Base-by-base conservation (phyloP, 2,797 vertebrate species). In the Rhynchotus rufescens region DNA sequence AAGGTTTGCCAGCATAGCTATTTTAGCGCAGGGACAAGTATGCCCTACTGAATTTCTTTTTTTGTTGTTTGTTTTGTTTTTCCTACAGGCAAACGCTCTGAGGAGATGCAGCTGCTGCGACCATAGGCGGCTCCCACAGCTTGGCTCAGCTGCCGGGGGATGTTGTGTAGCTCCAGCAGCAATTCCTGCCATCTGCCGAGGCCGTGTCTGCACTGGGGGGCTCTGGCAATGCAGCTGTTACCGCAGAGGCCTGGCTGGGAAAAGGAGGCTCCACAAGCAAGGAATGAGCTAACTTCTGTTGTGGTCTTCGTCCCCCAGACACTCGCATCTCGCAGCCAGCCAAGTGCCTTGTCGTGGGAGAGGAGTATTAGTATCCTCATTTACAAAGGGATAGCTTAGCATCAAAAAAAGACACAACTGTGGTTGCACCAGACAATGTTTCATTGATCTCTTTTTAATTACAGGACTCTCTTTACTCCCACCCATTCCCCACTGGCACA, bases 391-490 rank as follows among this genome's bases (percentile, higher is more conserved):
- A 64, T 3, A 86, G 60, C 32, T 77, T 74, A 67, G 44, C 13
- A 42, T 86, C 61, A 68, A 77, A 80, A 85, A 89, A 71, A 73
- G 14, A 65, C 88, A 77, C 5, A 82, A 30, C 45, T 85, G 86
- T 44, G 62, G 76, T 34, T 72, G 80, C 59, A 80, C 11, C 73
- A 91, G 84, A 89, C 64, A 74, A 49, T 13, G 65, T 84, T 75
- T 85, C 74, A 59, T n/a, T 25, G 56, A 79, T 69, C 61, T 77
- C 84, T 84, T 52, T 84, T 52, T 81, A 88, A 94, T 91, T 86
- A 80, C 26, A 34, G 14, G 32, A 59, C 54, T 80, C 45, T 71
- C 84, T 86, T 66, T 93, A 68, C 78, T 90, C 88, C 88, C 72
- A 90, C 61, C 68, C 28, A 0, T 87, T 92, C 88, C 78, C 75